A percentile compares a stretch with the other conserved stretches of the same genome.
phyloP scores from a whole-genome alignment of 2,113 vertebrate genomes.

The Otus sunia region DNA sequence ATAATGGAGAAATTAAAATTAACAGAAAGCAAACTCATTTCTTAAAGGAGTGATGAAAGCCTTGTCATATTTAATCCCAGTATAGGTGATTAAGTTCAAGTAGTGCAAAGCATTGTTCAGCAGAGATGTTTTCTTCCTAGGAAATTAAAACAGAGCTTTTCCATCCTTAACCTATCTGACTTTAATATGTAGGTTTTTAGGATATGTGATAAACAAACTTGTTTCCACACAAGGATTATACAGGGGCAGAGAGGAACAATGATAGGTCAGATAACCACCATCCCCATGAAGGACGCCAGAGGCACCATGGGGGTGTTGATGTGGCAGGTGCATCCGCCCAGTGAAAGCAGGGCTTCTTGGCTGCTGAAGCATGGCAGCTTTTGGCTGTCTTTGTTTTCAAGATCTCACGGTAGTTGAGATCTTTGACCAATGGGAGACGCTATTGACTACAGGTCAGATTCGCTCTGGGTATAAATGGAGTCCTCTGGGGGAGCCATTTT shows the following conservation, averaged over 20 bases:
- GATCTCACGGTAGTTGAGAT: too few species aligned
- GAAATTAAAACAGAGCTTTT: not conserved
- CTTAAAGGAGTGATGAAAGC: not conserved
- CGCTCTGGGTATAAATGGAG: too few species aligned
- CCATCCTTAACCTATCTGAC: not conserved
- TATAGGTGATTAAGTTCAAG: not conserved
- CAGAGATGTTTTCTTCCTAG: not conserved
- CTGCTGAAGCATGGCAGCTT: too few species aligned
- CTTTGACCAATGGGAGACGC: too few species aligned
- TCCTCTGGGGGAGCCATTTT: too few species aligned
- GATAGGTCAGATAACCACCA: rapidly evolving
- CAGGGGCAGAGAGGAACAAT: not conserved
- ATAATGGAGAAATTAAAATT: not conserved
- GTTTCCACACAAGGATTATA: not conserved
- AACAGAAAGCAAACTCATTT: not conserved
- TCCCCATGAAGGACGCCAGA: not conserved
- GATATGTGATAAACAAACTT: not conserved
- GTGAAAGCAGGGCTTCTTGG: too few species aligned
- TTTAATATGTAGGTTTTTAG: not conserved
- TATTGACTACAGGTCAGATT: too few species aligned
- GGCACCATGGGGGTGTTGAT: not conserved
- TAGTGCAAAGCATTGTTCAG: not conserved
- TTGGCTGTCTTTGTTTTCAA: too few species aligned
- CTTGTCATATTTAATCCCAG: not conserved
- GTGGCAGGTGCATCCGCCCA: too few species aligned